A percentile compares a stretch with the other conserved stretches of the same genome.
Evolutionary conservation across 2,113 vertebrate genomes (phyloP).

Genomic region (Sitta europaea): DNA sequence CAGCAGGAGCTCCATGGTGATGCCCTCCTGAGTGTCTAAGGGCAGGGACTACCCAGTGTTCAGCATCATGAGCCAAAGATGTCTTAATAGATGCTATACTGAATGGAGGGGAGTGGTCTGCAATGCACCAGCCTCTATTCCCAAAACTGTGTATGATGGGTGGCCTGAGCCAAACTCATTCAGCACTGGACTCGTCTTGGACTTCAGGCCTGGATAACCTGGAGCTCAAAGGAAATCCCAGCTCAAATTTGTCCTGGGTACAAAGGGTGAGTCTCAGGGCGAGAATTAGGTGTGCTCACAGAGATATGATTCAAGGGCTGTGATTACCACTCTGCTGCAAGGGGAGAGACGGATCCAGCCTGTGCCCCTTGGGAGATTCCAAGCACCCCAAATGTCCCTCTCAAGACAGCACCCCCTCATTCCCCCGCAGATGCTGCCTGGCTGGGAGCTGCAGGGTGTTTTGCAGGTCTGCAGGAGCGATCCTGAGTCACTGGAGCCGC

Average conservation of each 20-base stretch:
- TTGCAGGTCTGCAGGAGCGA: neutral
- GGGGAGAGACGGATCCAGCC: neutral
- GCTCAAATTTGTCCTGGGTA: neutral
- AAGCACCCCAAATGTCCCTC: neutral
- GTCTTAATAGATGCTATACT: neutral
- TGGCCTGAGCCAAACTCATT: neutral
- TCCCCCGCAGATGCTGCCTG: rapidly evolving
- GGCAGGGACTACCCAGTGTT: rapidly evolving
- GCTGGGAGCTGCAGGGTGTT: neutral
- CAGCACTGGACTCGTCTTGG: neutral
- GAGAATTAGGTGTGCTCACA: neutral
- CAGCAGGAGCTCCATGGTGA: neutral
- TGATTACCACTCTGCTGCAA: neutral
- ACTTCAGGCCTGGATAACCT: neutral
- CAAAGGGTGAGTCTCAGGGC: neutral
- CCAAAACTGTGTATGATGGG: neutral
- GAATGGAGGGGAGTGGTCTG: neutral
- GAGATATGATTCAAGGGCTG: neutral
- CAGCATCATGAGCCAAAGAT: neutral
- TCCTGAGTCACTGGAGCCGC: neutral
- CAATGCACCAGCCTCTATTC: neutral
- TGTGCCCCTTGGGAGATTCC: neutral
- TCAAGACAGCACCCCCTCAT: neutral
- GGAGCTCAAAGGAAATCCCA: neutral
- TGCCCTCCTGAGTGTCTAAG: neutral